Percentiles rank a stretch among this genome's conserved stretches.
phyloP scores from a whole-genome alignment of 2,797 vertebrate genomes.

The Alectoris magna region DNA sequence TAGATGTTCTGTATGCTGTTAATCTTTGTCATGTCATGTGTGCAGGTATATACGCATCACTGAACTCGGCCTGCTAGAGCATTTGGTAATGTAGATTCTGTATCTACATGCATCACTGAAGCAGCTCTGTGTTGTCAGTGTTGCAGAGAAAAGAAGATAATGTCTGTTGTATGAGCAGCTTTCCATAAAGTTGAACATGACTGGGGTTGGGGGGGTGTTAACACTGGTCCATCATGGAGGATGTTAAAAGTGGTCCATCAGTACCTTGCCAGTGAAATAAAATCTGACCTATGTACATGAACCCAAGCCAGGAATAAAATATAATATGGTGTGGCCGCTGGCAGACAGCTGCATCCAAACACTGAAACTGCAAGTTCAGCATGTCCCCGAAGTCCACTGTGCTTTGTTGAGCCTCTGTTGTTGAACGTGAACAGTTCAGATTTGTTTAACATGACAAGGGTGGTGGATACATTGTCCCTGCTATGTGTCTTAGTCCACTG shows the following conservation, averaged over 20 bases:
- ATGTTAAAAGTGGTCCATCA: background rate
- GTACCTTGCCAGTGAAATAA: background rate
- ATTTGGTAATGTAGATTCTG: background rate
- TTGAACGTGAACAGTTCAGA: background rate
- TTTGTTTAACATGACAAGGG: background rate
- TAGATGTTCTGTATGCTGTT: background rate
- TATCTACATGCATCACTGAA: accelerated
- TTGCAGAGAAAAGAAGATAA: background rate
- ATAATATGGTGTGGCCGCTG: background rate
- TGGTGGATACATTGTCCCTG: accelerated
- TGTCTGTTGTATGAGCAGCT: background rate
- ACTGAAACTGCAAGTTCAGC: background rate
- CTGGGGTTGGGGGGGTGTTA: background rate
- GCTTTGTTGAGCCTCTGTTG: background rate
- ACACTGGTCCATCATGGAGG: background rate
- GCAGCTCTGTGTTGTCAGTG: background rate
- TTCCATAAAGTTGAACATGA: background rate
- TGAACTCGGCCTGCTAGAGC: background rate
- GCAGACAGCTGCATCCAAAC: accelerated
- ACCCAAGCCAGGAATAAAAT: background rate
- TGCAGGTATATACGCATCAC: background rate
- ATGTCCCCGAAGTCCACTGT: accelerated
- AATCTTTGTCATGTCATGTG: background rate
- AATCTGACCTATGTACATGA: background rate
- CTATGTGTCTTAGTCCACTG: background rate